phyloP scores from a whole-genome alignment of 2,113 vertebrate genomes.

The Amphiprion percula region DNA sequence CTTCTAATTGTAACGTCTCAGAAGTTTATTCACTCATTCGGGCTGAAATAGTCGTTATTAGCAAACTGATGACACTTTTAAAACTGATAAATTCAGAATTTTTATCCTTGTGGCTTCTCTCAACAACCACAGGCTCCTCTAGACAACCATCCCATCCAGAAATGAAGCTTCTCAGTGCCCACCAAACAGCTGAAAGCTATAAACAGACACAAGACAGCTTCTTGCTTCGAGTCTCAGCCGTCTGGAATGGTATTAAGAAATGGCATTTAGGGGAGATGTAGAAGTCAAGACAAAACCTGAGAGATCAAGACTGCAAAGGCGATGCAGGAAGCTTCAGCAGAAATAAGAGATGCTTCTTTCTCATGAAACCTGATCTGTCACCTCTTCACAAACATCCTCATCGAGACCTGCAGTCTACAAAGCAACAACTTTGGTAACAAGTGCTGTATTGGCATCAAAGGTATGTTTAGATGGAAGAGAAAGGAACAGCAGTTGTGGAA shows the following conservation, averaged over 20 bases:
- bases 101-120: neutral
- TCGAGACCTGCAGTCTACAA: too few species aligned
- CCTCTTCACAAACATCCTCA: too few species aligned
- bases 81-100: neutral
- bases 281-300: neutral
- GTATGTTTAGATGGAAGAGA: too few species aligned
- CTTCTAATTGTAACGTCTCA: neutral
- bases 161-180: neutral
- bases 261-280: neutral
- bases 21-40: neutral
- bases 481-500: neutral
- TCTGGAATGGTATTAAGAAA: conserved; percentile 16
- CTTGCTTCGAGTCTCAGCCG: neutral
- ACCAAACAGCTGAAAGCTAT: neutral
- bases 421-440: too few species aligned
- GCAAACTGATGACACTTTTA: neutral
- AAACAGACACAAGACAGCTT: neutral
- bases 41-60: neutral
- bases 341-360: neutral
- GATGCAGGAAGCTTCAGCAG: neutral
- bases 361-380: too few species aligned
- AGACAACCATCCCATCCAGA: neutral
- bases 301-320: neutral
- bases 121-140: neutral
- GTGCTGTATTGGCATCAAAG: too few species aligned